Conservation (phyloP, 2,113 vertebrate genomes). For the Labrus mixtus region DNA sequence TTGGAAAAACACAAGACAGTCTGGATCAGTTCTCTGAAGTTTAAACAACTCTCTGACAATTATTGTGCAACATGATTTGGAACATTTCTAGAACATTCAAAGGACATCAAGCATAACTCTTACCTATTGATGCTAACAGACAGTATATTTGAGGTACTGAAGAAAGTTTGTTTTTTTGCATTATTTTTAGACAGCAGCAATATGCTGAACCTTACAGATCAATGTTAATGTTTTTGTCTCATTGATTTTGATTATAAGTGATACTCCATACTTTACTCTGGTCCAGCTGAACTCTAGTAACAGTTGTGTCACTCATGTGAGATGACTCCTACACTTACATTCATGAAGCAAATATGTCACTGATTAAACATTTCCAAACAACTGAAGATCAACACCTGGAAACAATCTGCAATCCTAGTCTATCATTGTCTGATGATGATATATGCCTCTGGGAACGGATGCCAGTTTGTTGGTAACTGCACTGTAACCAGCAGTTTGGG, state of each 20-base stretch:
- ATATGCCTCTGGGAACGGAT: no score
- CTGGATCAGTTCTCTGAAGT: conserved; percentile 1
- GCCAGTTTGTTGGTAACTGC: no score
- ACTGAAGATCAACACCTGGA: background rate
- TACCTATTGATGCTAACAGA: background rate
- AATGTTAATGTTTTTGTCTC: background rate
- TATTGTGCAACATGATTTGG: conserved; percentile 8
- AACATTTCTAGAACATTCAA: background rate
- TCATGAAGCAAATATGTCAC: background rate
- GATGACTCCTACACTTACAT: background rate
- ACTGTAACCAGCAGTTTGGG: no score
- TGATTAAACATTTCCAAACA: conserved; percentile 4
- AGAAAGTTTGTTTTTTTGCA: background rate
- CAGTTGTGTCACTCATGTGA: background rate
- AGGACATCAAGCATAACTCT: background rate
- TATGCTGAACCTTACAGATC: background rate
- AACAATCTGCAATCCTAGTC: no score
- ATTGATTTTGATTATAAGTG: background rate
- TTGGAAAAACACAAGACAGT: background rate
- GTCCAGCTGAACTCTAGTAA: conserved; percentile 10
- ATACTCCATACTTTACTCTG: background rate
- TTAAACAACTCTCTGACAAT: conserved; percentile 8
- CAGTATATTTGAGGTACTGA: background rate
- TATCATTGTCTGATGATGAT: no score
- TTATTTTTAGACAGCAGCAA: background rate